Base-by-base conservation (phyloP, 2,113 vertebrate genomes). In the Scomber japonicus region DNA sequence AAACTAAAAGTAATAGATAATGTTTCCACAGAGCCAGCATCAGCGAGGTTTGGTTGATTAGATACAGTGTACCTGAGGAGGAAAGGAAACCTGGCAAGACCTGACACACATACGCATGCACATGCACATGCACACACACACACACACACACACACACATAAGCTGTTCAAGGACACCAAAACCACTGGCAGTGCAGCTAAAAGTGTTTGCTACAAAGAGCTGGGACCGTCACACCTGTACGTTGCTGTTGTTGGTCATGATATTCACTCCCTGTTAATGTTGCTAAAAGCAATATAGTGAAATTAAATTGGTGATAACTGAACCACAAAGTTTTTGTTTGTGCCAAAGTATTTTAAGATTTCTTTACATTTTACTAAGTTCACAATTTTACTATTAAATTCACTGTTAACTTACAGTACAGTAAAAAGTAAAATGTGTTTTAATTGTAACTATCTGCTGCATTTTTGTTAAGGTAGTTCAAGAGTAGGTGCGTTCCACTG, bases 221-320 rank as follows among this genome's bases (percentile, higher is more conserved):
- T 94, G 94, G 88, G 91, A 94, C 65, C 60, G 19, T 11, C 57
- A 79, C 95, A 94, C 87, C 84, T 95, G 93, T 70, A 78, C 1
- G 27, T 65, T 72, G 45, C 31, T 82, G 16, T 60, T 74, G 19
- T 51, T 54, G 48, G 48, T 56, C 15, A 46, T 17, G 7, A 62
- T 45, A 60, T 44, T 27, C 24, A 27, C 24, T 27, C 24, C 24
- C n/a, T 50, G 51, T 6, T 48, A 45, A 30, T 31, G 35, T 35
- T 51, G 53, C 49, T 19, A 15, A 48, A 17, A 21, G 53, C 15
- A 35, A 15, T 40, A 40, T 9, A 40, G 7, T 40, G 7, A 40
- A 61, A 55, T 40, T 3, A 45, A 5, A 19, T 1, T 27, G 1
- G 1, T 40, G 9, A 9, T 40, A 40, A 40, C 35, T 40, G 8